Evolutionary conservation across 1,140 invertebrate genomes (phyloP).

Genomic region (Eciton burchellii): DNA sequence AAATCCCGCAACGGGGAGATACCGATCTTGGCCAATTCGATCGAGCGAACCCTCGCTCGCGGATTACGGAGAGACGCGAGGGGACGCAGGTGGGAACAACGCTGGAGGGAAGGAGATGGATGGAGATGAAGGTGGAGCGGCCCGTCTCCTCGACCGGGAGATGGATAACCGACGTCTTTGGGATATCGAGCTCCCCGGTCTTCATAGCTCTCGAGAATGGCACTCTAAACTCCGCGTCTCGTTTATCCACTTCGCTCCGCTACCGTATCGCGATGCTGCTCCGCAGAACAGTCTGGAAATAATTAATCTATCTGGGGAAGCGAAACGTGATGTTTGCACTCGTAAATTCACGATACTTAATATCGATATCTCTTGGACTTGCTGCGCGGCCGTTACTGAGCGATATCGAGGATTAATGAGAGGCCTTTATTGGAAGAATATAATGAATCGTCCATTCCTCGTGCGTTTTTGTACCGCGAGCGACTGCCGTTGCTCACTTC

Average conservation of each 20-base stretch:
- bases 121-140: constrained; percentile 41
- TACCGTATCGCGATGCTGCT: constrained; percentile 48
- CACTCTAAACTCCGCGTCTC: constrained; percentile 56
- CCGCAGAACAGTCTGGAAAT: constrained; percentile 27
- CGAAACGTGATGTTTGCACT: constrained; percentile 26
- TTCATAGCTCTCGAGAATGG: constrained; percentile 60
- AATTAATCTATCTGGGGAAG: constrained; percentile 48
- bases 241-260: constrained; percentile 59
- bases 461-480: neutral
- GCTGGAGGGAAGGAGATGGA: constrained; percentile 41
- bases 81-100: constrained; percentile 45
- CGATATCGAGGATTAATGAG: constrained; percentile 6
- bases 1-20: constrained; percentile 60
- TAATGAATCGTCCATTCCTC: neutral
- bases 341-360: constrained; percentile 17
- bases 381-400: neutral
- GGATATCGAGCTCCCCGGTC: constrained; percentile 45
- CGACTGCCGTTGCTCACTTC: neutral
- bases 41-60: constrained; percentile 43
- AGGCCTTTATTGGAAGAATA: neutral
- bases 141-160: constrained; percentile 47
- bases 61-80: constrained; percentile 34
- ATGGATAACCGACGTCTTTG: constrained; percentile 59
- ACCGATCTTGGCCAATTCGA: constrained; percentile 65
- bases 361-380: constrained; percentile 10